Evolutionary conservation across 2,888 invertebrate genomes (phyloP).

Genomic region (Pandemis cinnamomeana): DNA sequence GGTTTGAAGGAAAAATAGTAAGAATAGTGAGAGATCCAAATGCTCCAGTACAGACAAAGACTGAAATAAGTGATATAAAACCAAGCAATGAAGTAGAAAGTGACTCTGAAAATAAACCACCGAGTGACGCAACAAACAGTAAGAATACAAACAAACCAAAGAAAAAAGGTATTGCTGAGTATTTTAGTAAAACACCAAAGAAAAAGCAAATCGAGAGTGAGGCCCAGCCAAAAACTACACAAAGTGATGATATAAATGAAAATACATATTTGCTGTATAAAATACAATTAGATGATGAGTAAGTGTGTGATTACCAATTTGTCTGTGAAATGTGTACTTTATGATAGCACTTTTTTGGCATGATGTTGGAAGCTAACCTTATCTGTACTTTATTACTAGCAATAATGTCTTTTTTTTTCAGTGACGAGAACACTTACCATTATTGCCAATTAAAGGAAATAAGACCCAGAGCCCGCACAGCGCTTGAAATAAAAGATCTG

Average conservation of each 20-base stretch:
- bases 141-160: slow-evolving; percentile 48
- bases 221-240: slow-evolving; percentile 33
- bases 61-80: slow-evolving; percentile 44
- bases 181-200: slow-evolving; percentile 60
- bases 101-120: slow-evolving; percentile 62
- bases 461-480: slow-evolving; percentile 87
- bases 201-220: slow-evolving; percentile 51
- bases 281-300: slow-evolving; percentile 71
- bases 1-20: slow-evolving; percentile 88
- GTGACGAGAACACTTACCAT: slow-evolving; percentile 67
- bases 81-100: slow-evolving; percentile 52
- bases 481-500: slow-evolving; percentile 81
- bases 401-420: slow-evolving; percentile 51
- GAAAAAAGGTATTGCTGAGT: slow-evolving; percentile 62
- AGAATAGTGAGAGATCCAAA: slow-evolving; percentile 77
- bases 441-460: slow-evolving; percentile 82
- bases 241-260: slow-evolving; percentile 50
- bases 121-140: slow-evolving; percentile 46
- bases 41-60: slow-evolving; percentile 8
- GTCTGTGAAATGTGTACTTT: background rate
- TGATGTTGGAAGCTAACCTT: slow-evolving; percentile 6
- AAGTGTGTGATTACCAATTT: slow-evolving; percentile 49
- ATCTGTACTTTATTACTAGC: slow-evolving; percentile 3
- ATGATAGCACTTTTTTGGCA: slow-evolving; percentile 14
- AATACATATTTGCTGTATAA: slow-evolving; percentile 70